Evolutionary conservation across 2,888 invertebrate genomes (phyloP), one percentile per base, ranked within the genome.

Genomic region (Agonopterix heracliana): DNA sequence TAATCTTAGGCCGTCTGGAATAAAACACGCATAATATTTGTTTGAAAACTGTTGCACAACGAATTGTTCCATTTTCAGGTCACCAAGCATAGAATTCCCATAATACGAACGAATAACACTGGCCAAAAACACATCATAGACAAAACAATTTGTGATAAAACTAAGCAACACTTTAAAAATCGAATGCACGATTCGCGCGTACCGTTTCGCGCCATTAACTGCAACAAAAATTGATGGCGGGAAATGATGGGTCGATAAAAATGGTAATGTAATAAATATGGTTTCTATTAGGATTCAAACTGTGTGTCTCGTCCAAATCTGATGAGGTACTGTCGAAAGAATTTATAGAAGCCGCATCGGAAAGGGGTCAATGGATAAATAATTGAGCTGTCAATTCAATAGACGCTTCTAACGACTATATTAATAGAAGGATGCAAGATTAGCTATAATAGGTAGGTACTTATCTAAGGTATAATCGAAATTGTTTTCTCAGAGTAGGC

Each of bases 321-420:
- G 74, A 61, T 54, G 38, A 52, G 52, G 51, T 57, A 59, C 62
- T 59, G 52, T 52, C 46, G 47, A 51, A 51, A 56, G 68, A 68
- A 71, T 68, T 57, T 62, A 64, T 61, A 5, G 56, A 66, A 50
- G 55, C 60, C 58, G 47, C 60, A 49, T 55, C 55, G 55, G 58
- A 74, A 78, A 60, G 67, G 63, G 81, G 77, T 71, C 78, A 75
- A 73, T 75, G 77, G 78, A 79, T 81, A 74, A 78, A 73, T 81
- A 75, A 82, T 78, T 68, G 68, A 64, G 59, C 57, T 54, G 55
- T 60, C 63, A 53, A 66, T 26, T 70, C 68, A 66, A 54, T 54
- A 38, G 26, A 26, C 7, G 26, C 5, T 26, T 26, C 1, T 5
- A 26, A 26, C 26, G 26, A 26, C 26, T 5, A 26, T 26, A 1